Conservation (phyloP, 2,797 vertebrate genomes). For the Ataeniobius toweri region DNA sequence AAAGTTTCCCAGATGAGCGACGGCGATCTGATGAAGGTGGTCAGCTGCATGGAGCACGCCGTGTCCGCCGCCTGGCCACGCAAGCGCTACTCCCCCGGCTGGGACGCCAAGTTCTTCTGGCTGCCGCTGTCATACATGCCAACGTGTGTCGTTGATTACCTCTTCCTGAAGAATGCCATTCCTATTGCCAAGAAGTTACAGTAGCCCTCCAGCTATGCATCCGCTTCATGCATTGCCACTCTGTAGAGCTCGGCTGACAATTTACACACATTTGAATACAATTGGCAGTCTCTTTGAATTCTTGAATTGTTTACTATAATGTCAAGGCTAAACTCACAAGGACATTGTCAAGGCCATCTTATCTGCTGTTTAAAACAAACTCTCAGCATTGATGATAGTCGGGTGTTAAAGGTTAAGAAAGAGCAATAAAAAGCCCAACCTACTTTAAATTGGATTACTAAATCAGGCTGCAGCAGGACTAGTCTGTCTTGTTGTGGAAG, state of each 20-base stretch:
- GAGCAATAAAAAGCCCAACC: neutral
- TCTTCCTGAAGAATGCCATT: conserved; percentile 56
- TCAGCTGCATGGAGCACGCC: conserved; percentile 87
- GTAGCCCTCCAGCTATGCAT: conserved; percentile 1
- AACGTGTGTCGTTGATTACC: conserved; percentile 70
- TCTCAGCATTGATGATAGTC: neutral
- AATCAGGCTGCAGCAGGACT: neutral
- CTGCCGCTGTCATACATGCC: conserved; percentile 88
- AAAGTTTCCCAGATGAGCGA: conserved; percentile 64
- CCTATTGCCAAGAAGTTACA: conserved; percentile 50
- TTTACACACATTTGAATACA: neutral
- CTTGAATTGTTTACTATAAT: neutral
- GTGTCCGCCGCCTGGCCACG: conserved; percentile 83
- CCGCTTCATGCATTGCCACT: neutral
- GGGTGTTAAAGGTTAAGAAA: conserved; percentile 8
- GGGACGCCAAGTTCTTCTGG: conserved; percentile 90
- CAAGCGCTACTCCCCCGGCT: conserved; percentile 84
- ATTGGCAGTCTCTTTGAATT: neutral
- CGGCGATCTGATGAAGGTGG: conserved; percentile 80
- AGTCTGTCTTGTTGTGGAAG: neutral
- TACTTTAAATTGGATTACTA: neutral
- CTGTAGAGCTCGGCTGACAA: neutral
- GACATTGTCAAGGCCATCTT: conserved; percentile 10
- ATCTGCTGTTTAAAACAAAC: conserved; percentile 23
- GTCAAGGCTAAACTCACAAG: neutral